phyloP scores from a whole-genome alignment of 1,140 invertebrate species.

The Micrasema longulum region DNA sequence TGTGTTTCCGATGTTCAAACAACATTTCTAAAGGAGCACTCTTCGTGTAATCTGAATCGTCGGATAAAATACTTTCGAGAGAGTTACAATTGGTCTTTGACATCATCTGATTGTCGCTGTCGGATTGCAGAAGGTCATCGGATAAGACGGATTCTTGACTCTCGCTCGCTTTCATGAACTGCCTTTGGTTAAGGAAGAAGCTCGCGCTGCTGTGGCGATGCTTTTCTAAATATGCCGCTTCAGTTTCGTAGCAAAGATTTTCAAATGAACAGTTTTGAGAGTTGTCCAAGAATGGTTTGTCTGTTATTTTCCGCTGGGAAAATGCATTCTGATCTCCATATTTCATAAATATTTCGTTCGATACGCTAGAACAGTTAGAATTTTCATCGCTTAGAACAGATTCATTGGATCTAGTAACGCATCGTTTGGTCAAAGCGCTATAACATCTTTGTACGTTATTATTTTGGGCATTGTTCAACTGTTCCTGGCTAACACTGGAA shows the following conservation, averaged over 20 bases:
- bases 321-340: conserved; percentile 67
- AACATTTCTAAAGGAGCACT: conserved; percentile 80
- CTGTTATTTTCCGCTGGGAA: conserved; percentile 63
- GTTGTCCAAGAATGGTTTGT: conserved; percentile 62
- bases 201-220: conserved; percentile 73
- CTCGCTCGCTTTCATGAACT: conserved; percentile 66
- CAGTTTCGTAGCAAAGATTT: conserved; percentile 63
- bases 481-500: conserved; percentile 43
- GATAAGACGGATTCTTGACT: conserved; percentile 84
- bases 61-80: conserved; percentile 82
- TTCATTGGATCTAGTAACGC: conserved; percentile 66
- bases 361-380: conserved; percentile 67
- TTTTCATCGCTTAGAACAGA: conserved; percentile 65
- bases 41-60: conserved; percentile 82
- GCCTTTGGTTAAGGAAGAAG: conserved; percentile 74
- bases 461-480: conserved; percentile 56
- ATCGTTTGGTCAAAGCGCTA: conserved; percentile 66
- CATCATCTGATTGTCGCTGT: conserved; percentile 72
- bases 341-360: conserved; percentile 67
- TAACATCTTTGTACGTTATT: conserved; percentile 64
- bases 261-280: conserved; percentile 66
- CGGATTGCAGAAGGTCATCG: conserved; percentile 72
- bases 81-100: conserved; percentile 76
- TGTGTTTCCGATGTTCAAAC: conserved; percentile 66
- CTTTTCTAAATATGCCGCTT: conserved; percentile 63